Evolutionary conservation across 2,113 vertebrate genomes (phyloP).

Genomic region (Peromyscus maniculatus): DNA sequence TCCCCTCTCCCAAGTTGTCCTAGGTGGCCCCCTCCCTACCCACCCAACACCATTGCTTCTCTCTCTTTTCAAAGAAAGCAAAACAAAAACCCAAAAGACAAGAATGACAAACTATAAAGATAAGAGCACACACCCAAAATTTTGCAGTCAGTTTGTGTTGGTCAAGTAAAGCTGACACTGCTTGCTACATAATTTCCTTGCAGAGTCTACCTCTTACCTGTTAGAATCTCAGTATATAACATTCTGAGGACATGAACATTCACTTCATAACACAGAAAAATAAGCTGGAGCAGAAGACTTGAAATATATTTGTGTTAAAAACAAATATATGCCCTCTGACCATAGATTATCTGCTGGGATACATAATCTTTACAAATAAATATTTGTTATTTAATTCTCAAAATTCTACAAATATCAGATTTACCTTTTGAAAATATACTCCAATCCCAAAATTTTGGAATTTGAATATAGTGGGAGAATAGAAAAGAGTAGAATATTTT

Average conservation of each 20-base stretch:
- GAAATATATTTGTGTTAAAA: neutral
- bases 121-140: neutral
- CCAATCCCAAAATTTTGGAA: neutral
- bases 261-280: neutral
- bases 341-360: neutral
- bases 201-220: fast-evolving
- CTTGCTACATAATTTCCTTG: neutral
- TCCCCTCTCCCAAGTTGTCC: neutral
- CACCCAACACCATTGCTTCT: neutral
- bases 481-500: neutral
- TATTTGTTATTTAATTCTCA: neutral
- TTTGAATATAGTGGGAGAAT: neutral
- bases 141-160: neutral
- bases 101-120: neutral
- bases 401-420: slow-evolving; percentile 11
- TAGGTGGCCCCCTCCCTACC: neutral
- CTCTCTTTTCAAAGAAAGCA: neutral
- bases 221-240: neutral
- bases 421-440: neutral
- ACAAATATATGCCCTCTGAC: neutral
- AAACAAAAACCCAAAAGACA: neutral
- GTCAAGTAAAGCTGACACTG: neutral
- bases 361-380: neutral
- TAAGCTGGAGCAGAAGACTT: neutral
- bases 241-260: neutral